Conservation (phyloP, 2,113 vertebrate genomes). For the Gadus macrocephalus region DNA sequence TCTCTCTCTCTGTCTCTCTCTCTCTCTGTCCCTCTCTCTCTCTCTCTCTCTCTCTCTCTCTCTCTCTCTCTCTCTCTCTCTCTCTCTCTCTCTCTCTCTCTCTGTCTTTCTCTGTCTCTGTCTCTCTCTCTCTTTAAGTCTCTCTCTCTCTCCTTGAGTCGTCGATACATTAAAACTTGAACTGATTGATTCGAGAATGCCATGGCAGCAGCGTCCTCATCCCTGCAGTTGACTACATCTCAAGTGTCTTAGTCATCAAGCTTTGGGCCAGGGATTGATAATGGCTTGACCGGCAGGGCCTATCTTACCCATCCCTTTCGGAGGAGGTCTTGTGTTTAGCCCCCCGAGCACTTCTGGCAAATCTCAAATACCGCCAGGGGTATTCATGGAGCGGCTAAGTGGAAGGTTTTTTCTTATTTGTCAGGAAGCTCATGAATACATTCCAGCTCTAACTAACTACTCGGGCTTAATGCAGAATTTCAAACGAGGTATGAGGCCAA, state of each 20-base stretch:
- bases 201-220: constrained; percentile 68
- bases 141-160: constrained; percentile 62
- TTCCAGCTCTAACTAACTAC: constrained; percentile 71
- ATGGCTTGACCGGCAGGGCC: constrained; percentile 76
- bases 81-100: too few relatives aligned
- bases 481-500: constrained; percentile 64
- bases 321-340: constrained; percentile 73
- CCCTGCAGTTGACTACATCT: constrained; percentile 65
- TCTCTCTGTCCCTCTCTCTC: constrained; percentile 30
- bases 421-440: constrained; percentile 72
- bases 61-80: too few relatives aligned
- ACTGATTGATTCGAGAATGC: constrained; percentile 77
- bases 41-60: constrained; percentile 45
- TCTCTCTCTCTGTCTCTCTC: too few relatives aligned
- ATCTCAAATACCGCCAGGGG: constrained; percentile 71
- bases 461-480: constrained; percentile 75
- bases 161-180: constrained; percentile 79
- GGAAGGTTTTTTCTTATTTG: constrained; percentile 68
- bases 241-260: constrained; percentile 75
- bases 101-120: too few relatives aligned
- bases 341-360: constrained; percentile 69
- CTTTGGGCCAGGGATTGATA: constrained; percentile 73
- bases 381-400: constrained; percentile 72
- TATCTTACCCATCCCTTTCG: constrained; percentile 74
- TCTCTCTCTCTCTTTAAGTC: too few relatives aligned